A percentile compares a stretch with the other conserved stretches of the same genome.
Conservation (phyloP, 2,113 vertebrate species). For the Ondatra zibethicus region DNA sequence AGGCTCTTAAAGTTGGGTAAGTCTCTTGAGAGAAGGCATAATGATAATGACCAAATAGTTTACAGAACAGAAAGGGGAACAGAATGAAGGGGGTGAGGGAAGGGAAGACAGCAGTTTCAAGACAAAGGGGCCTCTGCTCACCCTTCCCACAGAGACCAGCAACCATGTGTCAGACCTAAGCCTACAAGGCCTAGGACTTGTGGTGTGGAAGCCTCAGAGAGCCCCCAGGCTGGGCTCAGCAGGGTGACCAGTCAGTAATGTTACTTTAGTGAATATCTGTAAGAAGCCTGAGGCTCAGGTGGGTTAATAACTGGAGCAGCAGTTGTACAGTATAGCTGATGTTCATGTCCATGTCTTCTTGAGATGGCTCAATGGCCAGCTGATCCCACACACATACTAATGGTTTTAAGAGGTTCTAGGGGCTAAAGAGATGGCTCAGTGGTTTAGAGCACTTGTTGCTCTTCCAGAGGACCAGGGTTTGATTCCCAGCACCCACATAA, state of each 20-base stretch:
- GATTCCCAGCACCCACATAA: neutral
- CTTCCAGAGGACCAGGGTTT: neutral
- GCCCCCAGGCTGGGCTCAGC: no score
- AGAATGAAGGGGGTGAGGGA: neutral
- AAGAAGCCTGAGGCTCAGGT: neutral
- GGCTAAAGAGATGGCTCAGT: neutral
- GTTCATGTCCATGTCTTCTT: neutral
- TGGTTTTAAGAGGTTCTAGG: neutral
- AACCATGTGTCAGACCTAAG: neutral
- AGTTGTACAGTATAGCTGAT: neutral
- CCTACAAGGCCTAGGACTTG: neutral
- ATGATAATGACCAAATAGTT: neutral
- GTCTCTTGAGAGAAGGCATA: neutral
- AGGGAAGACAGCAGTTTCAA: neutral
- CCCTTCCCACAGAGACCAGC: neutral
- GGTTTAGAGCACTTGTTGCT: neutral
- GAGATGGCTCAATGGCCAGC: neutral
- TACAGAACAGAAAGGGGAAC: neutral
- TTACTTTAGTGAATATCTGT: neutral
- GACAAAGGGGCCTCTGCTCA: neutral
- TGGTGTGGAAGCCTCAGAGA: constrained; percentile 1
- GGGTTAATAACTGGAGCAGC: neutral
- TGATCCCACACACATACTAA: neutral
- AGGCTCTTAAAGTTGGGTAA: neutral
- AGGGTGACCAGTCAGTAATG: neutral